phyloP scores from a whole-genome alignment of 2,888 invertebrate genomes.

The Autographa pulchrina region DNA sequence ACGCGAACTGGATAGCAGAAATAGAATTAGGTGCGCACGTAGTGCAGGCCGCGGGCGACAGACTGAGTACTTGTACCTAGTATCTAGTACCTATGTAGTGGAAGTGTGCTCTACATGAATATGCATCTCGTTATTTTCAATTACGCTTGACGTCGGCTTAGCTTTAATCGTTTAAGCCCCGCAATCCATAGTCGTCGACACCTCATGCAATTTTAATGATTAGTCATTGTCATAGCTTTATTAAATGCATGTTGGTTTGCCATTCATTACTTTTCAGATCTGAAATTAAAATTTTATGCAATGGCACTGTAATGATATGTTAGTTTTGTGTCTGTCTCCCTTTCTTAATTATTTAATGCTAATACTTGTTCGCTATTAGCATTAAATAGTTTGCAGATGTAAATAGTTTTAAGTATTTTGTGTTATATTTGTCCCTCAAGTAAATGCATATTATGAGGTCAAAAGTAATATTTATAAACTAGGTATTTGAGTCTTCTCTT shows the following conservation, averaged over 20 bases:
- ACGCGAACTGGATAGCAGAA: conserved; percentile 39
- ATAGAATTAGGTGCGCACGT: conserved; percentile 51
- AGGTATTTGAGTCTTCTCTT: background rate
- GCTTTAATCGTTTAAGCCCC: conserved; percentile 66
- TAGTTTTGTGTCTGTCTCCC: conserved; percentile 30
- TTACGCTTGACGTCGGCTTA: conserved; percentile 73
- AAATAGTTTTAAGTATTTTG: background rate
- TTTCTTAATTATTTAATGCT: conserved; percentile 27
- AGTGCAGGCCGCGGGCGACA: conserved; percentile 38
- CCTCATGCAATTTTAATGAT: conserved; percentile 76
- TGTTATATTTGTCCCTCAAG: background rate
- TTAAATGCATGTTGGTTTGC: conserved; percentile 59
- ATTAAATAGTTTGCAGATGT: background rate
- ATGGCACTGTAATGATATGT: conserved; percentile 30
- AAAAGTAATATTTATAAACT: background rate
- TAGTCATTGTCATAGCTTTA: conserved; percentile 67
- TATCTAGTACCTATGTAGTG: conserved; percentile 36
- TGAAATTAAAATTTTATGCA: conserved; percentile 50
- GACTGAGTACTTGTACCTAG: conserved; percentile 41
- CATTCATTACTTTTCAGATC: conserved; percentile 54
- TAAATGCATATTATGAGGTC: too few relatives aligned
- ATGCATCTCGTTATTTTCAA: conserved; percentile 84
- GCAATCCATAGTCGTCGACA: conserved; percentile 68
- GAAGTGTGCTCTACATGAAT: conserved; percentile 75
- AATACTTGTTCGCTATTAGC: background rate